These are phyloP conservation scores for Trissolcus japonicus DNA, from an alignment of 2,888 invertebrate genomes.

Conservation along the genomic window DNA sequence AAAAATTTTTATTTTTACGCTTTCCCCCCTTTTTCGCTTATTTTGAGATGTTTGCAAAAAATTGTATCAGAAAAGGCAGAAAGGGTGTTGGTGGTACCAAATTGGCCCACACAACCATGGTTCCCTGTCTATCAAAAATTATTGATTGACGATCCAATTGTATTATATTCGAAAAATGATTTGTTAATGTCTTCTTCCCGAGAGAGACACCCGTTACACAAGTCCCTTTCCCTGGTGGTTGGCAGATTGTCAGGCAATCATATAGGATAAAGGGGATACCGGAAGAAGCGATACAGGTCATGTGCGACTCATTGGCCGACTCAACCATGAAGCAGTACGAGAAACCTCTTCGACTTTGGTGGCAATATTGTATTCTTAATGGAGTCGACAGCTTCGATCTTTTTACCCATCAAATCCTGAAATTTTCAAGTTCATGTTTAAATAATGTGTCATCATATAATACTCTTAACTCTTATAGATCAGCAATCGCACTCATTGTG, in stretches of 20 bases:
- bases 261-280: conserved; percentile 2
- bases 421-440: conserved; percentile 7
- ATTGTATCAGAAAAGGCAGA: conserved; percentile 21
- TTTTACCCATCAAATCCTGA: neutral
- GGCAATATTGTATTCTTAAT: conserved; percentile 57
- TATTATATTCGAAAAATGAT: conserved; percentile 9
- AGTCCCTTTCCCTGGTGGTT: conserved; percentile 32
- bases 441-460: conserved; percentile 14
- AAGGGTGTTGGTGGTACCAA: conserved; percentile 53
- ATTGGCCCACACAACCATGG: conserved; percentile 59
- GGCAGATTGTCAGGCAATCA: conserved; percentile 20
- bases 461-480: conserved; percentile 14
- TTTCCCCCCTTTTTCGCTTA: conserved; percentile 57
- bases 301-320: neutral
- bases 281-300: neutral
- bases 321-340: conserved; percentile 9
- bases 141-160: neutral
- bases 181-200: conserved; percentile 55
- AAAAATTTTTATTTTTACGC: conserved; percentile 49
- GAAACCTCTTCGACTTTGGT: conserved; percentile 16
- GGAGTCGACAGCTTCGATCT: conserved; percentile 20
- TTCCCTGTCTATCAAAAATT: conserved; percentile 44
- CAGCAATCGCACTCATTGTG: neutral
- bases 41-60: conserved; percentile 50
- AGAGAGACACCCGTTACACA: conserved; percentile 23